Base-by-base conservation (phyloP, 2,113 vertebrate species). In the Dolichotis patagonum region DNA sequence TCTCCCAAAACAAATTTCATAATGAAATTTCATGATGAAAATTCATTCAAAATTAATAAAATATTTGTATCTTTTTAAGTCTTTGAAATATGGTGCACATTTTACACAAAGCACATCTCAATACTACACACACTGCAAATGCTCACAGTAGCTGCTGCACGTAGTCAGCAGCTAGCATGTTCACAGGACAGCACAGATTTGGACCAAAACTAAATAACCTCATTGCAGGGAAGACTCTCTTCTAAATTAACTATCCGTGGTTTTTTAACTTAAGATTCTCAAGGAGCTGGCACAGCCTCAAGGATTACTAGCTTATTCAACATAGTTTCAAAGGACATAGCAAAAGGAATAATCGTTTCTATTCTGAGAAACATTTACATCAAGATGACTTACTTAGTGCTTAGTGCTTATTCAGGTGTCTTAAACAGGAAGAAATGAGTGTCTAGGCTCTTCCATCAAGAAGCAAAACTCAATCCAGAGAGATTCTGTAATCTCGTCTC, bases 31-130 rank as follows among this genome's bases (percentile, higher is more conserved):
- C 22, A 88, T 63, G 30, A 88, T 58, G 58, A 73, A n/a, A n/a
- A 80, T 14, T 96, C 28, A 82, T 32, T 69, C 13, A 94, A 87
- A 94, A 94, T 49, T 56, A 82, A 58, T 63, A 77, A 96, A 85
- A 17, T 82, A 62, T 81, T 63, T 60, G 13, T 38, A 43, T 52
- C 69, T n/a, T 69, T 84, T 81, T 69, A 73, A 32, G 58, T 69
- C 56, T 95, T 78, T 88, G 41, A 88, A 96, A 85, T 41, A 49
- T 54, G 35, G 28, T 54, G 3, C n/a, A 22, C 52, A 52, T 81
- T 81, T 88, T 19, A 92, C 13, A 20, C 52, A 83, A 3, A 93
- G 60, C 10, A 85, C 78, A 58, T 32, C 58, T 77, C 52, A 19
- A 35, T 3, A 62, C 65, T n/a, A 85, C 26, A 28, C 24, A 32